Conservation (phyloP, 2,888 invertebrate genomes). For the Dasypolia templi region DNA sequence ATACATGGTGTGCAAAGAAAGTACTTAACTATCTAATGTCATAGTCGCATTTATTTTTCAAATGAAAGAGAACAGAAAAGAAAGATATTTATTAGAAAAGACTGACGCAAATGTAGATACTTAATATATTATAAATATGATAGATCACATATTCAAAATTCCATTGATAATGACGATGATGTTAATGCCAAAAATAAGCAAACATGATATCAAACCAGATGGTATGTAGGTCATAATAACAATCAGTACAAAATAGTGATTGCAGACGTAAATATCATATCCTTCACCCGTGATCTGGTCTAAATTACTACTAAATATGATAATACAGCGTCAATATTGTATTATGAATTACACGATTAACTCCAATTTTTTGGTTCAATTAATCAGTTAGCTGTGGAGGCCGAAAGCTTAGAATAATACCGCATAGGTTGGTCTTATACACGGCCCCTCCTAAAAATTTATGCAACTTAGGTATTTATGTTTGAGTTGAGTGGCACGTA, state of each 20-base stretch:
- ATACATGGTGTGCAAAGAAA: neutral
- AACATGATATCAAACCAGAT: slow-evolving; percentile 36
- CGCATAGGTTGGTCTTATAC: too few species aligned
- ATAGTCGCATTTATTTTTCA: neutral
- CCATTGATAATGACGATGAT: neutral
- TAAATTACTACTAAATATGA: slow-evolving; percentile 63
- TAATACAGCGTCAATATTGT: slow-evolving; percentile 15
- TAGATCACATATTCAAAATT: neutral
- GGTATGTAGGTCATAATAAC: slow-evolving; percentile 50
- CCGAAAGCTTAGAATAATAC: too few species aligned
- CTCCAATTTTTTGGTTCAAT: neutral
- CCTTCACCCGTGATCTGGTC: slow-evolving; percentile 74
- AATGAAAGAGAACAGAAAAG: too few species aligned
- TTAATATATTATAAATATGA: neutral
- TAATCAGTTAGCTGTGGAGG: neutral
- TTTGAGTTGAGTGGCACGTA: too few species aligned
- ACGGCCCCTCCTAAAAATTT: too few species aligned
- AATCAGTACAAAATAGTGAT: slow-evolving; percentile 39
- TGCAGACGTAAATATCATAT: slow-evolving; percentile 27
- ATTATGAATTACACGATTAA: neutral
- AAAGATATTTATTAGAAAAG: too few species aligned
- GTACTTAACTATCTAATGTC: neutral
- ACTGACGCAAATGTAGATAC: neutral
- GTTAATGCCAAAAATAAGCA: slow-evolving; percentile 24
- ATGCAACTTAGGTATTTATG: too few species aligned